Evolutionary conservation across 1,140 invertebrate genomes (phyloP), one percentile per base, ranked within the genome.

Genomic region (Pachypeltis micranthus): DNA sequence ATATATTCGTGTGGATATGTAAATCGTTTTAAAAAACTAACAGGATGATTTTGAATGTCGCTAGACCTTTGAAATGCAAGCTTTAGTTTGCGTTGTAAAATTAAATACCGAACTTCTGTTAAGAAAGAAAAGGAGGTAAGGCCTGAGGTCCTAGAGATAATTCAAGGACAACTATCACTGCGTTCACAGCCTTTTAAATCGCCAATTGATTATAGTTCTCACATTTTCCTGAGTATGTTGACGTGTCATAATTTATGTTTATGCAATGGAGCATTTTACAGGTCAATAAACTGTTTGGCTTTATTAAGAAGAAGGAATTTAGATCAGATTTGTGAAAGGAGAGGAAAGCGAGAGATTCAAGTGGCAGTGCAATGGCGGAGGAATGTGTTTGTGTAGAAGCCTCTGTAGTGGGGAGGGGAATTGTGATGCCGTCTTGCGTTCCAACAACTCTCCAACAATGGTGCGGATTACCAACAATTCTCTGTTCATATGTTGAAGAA

Each of bases 351-450:
- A 39, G 31, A 16, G 7, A 10, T 39, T 39, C 16, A 39, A 39
- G 31, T 39, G 7, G 31, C 19, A 10, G 47, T 21, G 12, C 47
- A 3, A 21, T 10, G 47, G 47, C 47, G 23, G 47, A 10, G 47
- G 47, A 51, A 51, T 51, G 47, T 51, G 47, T 51, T 51, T 51
- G 47, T 51, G 47, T 51, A 51, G 47, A 51, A 16, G 12, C 12
- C 21, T 10, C 12, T 39, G 23, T 10, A 51, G 47, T 51, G 47
- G 47, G 47, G 47, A 21, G 23, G 23, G 12, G 47, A 21, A n/a
- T n/a, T 51, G 23, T 51, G 47, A 21, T 51, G 47, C 47, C 47
- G 47, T 51, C 12, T 51, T 51, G 47, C 47, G 47, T 51, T 51
- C 47, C 47, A 21, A 51, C 23, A 10, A 51, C 47, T 10, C 23